These are phyloP conservation scores for Sesia apiformis DNA, from an alignment of 2,888 invertebrate genomes.

Conservation along the genomic window DNA sequence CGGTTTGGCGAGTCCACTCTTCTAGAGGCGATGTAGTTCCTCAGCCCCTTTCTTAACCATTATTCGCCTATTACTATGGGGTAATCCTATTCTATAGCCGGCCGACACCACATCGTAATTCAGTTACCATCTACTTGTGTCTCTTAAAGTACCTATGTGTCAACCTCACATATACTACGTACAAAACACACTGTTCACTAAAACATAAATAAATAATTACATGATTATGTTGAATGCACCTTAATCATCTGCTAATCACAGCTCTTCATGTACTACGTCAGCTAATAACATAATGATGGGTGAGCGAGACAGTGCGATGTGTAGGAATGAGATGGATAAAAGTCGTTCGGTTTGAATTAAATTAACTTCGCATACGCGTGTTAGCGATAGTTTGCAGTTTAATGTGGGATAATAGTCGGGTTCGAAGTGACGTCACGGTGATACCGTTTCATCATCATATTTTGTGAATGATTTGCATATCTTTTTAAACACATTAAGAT, in stretches of 20 bases:
- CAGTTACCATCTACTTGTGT: neutral
- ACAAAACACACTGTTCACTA: slow-evolving; percentile 64
- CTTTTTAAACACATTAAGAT: too few relatives aligned
- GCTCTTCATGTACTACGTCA: slow-evolving; percentile 45
- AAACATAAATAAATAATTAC: slow-evolving; percentile 73
- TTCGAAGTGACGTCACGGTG: neutral
- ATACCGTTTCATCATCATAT: neutral
- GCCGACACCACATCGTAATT: too few relatives aligned
- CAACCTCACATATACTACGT: slow-evolving; percentile 24
- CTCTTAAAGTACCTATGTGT: neutral
- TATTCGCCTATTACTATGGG: too few relatives aligned
- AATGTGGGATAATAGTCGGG: slow-evolving; percentile 2
- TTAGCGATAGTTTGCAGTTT: slow-evolving; percentile 23
- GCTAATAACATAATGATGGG: slow-evolving; percentile 65
- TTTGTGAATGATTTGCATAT: too few relatives aligned
- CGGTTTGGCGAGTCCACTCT: too few relatives aligned
- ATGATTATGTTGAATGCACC: slow-evolving; percentile 68
- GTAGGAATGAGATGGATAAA: slow-evolving; percentile 4
- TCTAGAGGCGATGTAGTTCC: too few relatives aligned
- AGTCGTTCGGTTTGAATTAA: slow-evolving; percentile 16
- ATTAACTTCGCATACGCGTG: slow-evolving; percentile 27
- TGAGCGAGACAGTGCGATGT: slow-evolving; percentile 25
- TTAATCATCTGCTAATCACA: slow-evolving; percentile 70
- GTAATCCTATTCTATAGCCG: too few relatives aligned
- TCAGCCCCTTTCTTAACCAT: too few relatives aligned